Evolutionary conservation across 2,113 vertebrate species (phyloP).

Genomic region (Microcebus jonahi): DNA sequence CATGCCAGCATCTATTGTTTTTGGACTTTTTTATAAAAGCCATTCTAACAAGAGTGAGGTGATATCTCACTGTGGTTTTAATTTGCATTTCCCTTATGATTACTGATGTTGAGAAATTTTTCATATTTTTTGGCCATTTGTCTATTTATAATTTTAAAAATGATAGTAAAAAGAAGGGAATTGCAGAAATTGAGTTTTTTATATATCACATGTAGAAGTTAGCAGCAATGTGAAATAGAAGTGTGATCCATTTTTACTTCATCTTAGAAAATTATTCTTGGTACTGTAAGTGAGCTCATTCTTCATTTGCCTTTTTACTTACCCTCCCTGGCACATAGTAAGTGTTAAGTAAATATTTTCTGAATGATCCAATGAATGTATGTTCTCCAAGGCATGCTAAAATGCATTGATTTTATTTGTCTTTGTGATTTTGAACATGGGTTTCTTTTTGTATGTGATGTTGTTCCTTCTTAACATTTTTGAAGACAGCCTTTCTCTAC

Average conservation of each 20-base stretch:
- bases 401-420: neutral
- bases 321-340: neutral
- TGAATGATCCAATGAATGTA: neutral
- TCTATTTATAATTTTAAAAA: neutral
- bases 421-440: conserved; percentile 38
- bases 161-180: conserved; percentile 10
- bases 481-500: neutral
- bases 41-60: too few relatives aligned
- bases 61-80: too few relatives aligned
- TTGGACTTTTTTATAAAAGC: too few relatives aligned
- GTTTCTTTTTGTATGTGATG: neutral
- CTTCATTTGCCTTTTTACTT: conserved; percentile 26
- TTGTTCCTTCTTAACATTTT: conserved; percentile 27
- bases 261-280: conserved; percentile 12
- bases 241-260: neutral
- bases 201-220: neutral
- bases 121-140: too few relatives aligned
- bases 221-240: neutral
- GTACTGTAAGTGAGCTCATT: neutral
- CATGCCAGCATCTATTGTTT: too few relatives aligned
- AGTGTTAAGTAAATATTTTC: conserved; percentile 40
- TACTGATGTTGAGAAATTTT: too few relatives aligned
- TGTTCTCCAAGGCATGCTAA: neutral
- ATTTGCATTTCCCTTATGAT: too few relatives aligned
- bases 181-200: conserved; percentile 29